Evolutionary conservation across 2,113 vertebrate genomes (phyloP), one percentile per base, ranked within the genome.

Genomic region (Amphiprion ocellaris): DNA sequence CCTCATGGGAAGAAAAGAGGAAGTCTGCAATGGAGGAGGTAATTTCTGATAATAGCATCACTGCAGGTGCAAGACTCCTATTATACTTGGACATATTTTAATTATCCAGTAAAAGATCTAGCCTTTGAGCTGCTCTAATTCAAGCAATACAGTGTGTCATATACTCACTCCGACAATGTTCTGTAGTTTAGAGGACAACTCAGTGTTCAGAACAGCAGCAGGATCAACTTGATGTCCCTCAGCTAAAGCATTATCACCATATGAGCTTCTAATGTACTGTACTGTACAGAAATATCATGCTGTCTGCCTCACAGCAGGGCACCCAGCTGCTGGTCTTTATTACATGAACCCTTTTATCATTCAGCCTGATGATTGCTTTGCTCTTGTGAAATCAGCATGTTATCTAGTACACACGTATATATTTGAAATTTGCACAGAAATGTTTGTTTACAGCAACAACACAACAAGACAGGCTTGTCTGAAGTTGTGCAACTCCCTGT

Each of bases 231-330:
- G 21, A 28, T 15, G 26, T 44, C 21, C 41, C n/a, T 28, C 30
- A 30, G 68, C 30, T 66, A 33, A 53, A 52, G 61, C 19, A 65
- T 53, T 53, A 59, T 50, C 19, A 52, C 16, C 49, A 52, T 52
- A 65, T 60, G 62, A 79, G 62, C 17, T 10, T 52, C 12, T 19
- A 10, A 50, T 41, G 44, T 50, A 58, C 44, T 39, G 1, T 24
- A 7, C 44, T 28, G 3, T 44, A 30, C 44, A 61, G 47, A 15
- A 19, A 37, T 2, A 24, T 54, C 62, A 46, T 47, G 69, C 69
- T 73, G 54, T 59, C 52, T 44, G 44, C 19, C 24, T 52, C 60
- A 15, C 77, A 44, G 44, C 6, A 10, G 76, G 68, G 21, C 10
- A 28, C 64, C 21, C 28, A 0, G 2, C n/a, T n/a, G 23, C 26